Evolutionary conservation across 2,888 invertebrate genomes (phyloP).

Genomic region (Hedya salicella): DNA sequence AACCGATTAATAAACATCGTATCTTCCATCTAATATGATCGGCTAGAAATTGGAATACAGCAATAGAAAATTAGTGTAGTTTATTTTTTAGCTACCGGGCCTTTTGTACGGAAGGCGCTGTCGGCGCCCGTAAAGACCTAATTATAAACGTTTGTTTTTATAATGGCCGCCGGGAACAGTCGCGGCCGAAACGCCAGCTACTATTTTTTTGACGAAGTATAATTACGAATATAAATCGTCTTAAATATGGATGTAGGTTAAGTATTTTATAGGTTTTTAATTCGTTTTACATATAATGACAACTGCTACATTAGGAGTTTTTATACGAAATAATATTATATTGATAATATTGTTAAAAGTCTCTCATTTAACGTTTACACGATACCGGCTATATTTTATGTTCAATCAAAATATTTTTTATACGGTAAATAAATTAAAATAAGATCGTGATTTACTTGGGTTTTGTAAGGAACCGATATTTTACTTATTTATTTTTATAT

Average conservation of each 20-base stretch:
- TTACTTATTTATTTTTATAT: no score
- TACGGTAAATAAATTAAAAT: no score
- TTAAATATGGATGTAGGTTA: conserved; percentile 16
- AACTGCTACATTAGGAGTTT: background rate
- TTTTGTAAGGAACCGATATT: no score
- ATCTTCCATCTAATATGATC: conserved; percentile 48
- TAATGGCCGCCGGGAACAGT: conserved; percentile 72
- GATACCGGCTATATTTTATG: no score
- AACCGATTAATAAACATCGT: conserved; percentile 40
- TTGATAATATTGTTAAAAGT: no score
- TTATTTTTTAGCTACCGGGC: conserved; percentile 73
- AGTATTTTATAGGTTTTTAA: conserved; percentile 26
- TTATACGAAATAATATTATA: background rate
- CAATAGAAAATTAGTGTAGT: conserved; percentile 68
- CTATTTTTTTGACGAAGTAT: conserved; percentile 18
- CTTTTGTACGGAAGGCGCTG: conserved; percentile 62
- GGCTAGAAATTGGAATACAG: conserved; percentile 63
- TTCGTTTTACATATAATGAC: conserved; percentile 17
- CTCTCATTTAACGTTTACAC: no score
- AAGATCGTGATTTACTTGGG: background rate
- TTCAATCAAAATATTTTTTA: no score
- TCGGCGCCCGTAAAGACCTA: conserved; percentile 67
- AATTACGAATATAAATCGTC: conserved; percentile 32
- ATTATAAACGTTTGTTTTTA: conserved; percentile 82
- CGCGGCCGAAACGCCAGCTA: conserved; percentile 52